These are phyloP conservation scores for Numida meleagris DNA, from an alignment of 2,113 vertebrate genomes.

Conservation along the genomic window DNA sequence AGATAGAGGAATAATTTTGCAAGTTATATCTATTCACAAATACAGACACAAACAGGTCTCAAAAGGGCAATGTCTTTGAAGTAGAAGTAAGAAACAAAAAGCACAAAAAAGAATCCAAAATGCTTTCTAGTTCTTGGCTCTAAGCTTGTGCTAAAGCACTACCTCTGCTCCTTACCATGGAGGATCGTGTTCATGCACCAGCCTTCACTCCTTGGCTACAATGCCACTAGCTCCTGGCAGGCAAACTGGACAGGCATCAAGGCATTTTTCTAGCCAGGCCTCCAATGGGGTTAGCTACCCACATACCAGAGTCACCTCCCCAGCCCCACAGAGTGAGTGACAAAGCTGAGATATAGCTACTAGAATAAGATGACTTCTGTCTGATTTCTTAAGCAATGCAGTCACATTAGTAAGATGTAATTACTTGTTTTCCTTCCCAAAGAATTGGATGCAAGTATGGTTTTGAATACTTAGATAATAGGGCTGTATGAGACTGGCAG, in stretches of 20 bases:
- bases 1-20: background rate
- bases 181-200: background rate
- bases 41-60: background rate
- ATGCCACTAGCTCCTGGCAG: background rate
- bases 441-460: background rate
- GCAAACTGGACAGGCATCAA: background rate
- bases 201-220: background rate
- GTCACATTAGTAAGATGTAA: background rate
- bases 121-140: background rate
- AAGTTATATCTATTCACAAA: background rate
- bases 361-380: background rate
- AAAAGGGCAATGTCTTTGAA: background rate
- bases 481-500: background rate
- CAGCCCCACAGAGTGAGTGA: background rate
- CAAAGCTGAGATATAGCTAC: background rate
- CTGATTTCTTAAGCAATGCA: background rate
- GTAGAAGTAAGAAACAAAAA: background rate
- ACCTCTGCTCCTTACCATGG: accelerated
- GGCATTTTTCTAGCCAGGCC: background rate
- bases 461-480: background rate
- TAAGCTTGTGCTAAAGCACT: background rate
- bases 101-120: background rate
- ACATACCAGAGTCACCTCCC: background rate
- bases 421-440: background rate
- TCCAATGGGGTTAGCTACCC: background rate